Evolutionary conservation across 2,797 vertebrate species (phyloP).

Genomic region (Argya squamiceps): DNA sequence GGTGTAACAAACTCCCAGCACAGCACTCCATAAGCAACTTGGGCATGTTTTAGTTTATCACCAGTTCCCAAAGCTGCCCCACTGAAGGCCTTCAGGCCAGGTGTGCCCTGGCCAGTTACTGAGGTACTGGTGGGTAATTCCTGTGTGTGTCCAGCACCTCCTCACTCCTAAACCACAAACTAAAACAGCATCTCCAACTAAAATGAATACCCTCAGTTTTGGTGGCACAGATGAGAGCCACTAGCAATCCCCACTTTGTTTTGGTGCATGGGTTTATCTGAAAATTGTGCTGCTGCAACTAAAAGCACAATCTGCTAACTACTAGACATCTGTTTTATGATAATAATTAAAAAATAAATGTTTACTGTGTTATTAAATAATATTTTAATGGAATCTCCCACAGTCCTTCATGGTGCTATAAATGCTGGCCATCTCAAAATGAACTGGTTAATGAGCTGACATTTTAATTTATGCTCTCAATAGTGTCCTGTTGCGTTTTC

Average conservation of each 20-base stretch:
- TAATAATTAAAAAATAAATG: background rate
- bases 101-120: background rate
- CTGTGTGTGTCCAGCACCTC: background rate
- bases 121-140: background rate
- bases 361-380: background rate
- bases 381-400: background rate
- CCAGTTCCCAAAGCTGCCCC: background rate
- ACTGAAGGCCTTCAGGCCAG: background rate
- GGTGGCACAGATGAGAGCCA: background rate
- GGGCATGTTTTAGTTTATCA: background rate
- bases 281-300: background rate
- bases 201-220: background rate
- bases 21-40: background rate
- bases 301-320: background rate
- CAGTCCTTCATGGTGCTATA: background rate
- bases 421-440: background rate
- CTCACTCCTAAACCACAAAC: background rate
- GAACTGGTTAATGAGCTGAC: background rate
- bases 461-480: background rate
- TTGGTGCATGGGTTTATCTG: background rate
- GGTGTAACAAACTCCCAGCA: background rate
- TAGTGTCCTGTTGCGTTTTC: background rate
- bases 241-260: background rate
- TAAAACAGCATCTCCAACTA: background rate
- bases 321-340: background rate